phyloP scores from a whole-genome alignment of 2,113 vertebrate species.

The Amphilophus citrinellus region DNA sequence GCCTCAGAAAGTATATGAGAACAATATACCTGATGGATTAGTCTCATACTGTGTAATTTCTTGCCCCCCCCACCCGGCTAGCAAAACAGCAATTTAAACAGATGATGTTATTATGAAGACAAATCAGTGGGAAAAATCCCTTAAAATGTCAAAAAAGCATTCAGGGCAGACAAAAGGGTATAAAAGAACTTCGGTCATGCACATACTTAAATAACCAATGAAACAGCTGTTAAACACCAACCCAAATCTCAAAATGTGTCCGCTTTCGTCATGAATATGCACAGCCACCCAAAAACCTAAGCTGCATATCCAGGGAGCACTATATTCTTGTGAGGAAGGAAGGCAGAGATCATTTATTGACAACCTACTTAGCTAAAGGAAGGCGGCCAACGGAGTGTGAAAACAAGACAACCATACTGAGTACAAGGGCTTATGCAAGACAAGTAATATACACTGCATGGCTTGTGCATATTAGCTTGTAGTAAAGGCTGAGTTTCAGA shows the following conservation, averaged over 20 bases:
- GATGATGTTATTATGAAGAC: slow-evolving; percentile 10
- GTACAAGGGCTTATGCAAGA: slow-evolving; percentile 42
- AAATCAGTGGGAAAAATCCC: not conserved
- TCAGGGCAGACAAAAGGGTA: not conserved
- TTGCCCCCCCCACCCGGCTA: too few relatives aligned
- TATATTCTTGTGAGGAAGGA: not conserved
- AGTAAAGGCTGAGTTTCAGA: not conserved
- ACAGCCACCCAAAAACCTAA: not conserved
- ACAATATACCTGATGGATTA: slow-evolving; percentile 58
- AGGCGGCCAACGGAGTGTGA: slow-evolving; percentile 42
- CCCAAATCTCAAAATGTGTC: not conserved
- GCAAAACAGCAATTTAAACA: slow-evolving; percentile 22
- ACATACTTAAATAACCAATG: not conserved
- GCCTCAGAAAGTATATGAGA: slow-evolving; percentile 35
- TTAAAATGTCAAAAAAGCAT: slow-evolving; percentile 18
- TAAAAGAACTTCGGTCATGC: not conserved
- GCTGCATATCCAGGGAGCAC: not conserved
- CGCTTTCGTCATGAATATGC: not conserved
- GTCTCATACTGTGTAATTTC: not conserved
- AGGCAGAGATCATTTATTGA: slow-evolving; percentile 37
- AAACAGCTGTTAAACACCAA: not conserved
- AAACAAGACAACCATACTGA: slow-evolving; percentile 30
- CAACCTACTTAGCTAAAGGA: slow-evolving; percentile 35
- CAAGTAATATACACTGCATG: not conserved
- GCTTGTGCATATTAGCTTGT: not conserved